Conservation (phyloP, 2,888 invertebrate genomes). For the Ecliptopera silaceata region DNA sequence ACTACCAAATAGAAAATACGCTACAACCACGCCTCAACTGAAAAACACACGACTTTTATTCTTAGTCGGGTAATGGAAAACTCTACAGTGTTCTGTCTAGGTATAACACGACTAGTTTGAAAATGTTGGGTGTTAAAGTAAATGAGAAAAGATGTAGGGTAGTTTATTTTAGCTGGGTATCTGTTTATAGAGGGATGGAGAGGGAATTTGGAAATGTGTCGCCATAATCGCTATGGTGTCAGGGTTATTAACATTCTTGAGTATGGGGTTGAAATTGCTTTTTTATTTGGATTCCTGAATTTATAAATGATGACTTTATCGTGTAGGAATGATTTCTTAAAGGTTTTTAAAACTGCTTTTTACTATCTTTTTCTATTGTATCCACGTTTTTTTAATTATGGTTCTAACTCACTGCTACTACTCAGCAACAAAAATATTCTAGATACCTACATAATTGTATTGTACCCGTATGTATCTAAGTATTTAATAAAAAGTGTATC, state of each 20-base stretch:
- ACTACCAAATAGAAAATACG: constrained; percentile 47
- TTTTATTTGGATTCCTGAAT: constrained; percentile 10
- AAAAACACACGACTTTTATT: constrained; percentile 34
- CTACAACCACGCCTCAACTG: neutral
- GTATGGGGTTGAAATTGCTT: constrained; percentile 28
- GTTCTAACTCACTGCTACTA: too few relatives aligned
- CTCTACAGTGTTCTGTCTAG: constrained; percentile 53
- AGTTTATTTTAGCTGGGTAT: constrained; percentile 25
- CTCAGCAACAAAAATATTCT: too few relatives aligned
- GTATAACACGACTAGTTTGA: constrained; percentile 34
- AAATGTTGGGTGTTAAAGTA: constrained; percentile 18
- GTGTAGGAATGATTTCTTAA: neutral
- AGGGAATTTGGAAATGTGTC: constrained; percentile 44
- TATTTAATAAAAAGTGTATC: too few relatives aligned
- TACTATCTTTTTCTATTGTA: too few relatives aligned
- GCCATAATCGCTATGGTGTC: constrained; percentile 36
- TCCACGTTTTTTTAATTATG: too few relatives aligned
- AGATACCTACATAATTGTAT: neutral
- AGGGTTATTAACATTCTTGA: constrained; percentile 30
- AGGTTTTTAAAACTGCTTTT: too few relatives aligned
- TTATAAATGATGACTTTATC: neutral
- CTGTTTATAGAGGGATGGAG: constrained; percentile 41
- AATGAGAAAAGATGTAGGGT: constrained; percentile 4
- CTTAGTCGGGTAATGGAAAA: constrained; percentile 57
- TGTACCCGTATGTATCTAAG: too few relatives aligned